Conservation (phyloP, 2,113 vertebrate species). For the Eolophus roseicapilla region DNA sequence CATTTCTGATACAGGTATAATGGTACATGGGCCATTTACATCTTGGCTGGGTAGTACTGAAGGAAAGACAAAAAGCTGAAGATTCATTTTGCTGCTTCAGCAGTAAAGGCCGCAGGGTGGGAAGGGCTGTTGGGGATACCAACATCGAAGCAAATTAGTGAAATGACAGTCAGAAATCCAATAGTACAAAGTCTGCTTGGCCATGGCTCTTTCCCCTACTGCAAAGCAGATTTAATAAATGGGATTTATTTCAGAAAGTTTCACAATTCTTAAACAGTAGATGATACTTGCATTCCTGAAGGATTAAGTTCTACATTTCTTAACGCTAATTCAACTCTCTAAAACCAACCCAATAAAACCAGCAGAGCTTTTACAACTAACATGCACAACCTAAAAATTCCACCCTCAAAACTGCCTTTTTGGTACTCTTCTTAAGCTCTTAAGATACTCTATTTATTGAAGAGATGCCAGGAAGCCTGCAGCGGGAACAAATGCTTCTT, state of each 20-base stretch:
- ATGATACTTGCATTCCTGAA: slow-evolving; percentile 61
- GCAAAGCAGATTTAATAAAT: slow-evolving; percentile 56
- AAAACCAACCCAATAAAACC: slow-evolving; percentile 45
- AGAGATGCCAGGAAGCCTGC: slow-evolving; percentile 43
- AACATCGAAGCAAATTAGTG: slow-evolving; percentile 9
- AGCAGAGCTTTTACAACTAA: slow-evolving; percentile 47
- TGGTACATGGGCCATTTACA: neutral
- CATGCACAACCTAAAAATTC: slow-evolving; percentile 32
- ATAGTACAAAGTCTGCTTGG: neutral
- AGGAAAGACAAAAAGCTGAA: neutral
- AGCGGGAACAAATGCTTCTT: slow-evolving; percentile 60
- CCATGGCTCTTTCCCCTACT: slow-evolving; percentile 29
- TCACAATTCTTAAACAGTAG: slow-evolving; percentile 63
- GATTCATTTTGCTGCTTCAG: neutral
- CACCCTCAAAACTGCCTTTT: slow-evolving; percentile 42
- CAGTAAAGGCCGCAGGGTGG: neutral
- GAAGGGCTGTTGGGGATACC: slow-evolving; percentile 34
- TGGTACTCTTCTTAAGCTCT: slow-evolving; percentile 35
- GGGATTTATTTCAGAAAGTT: slow-evolving; percentile 67
- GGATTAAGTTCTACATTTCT: slow-evolving; percentile 58
- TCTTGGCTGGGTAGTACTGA: neutral
- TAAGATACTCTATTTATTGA: slow-evolving; percentile 42
- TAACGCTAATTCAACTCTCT: slow-evolving; percentile 65
- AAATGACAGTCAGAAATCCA: slow-evolving; percentile 31
- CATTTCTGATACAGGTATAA: neutral